Base-by-base conservation (phyloP, 2,888 invertebrate genomes). In the Cephonodes hylas region DNA sequence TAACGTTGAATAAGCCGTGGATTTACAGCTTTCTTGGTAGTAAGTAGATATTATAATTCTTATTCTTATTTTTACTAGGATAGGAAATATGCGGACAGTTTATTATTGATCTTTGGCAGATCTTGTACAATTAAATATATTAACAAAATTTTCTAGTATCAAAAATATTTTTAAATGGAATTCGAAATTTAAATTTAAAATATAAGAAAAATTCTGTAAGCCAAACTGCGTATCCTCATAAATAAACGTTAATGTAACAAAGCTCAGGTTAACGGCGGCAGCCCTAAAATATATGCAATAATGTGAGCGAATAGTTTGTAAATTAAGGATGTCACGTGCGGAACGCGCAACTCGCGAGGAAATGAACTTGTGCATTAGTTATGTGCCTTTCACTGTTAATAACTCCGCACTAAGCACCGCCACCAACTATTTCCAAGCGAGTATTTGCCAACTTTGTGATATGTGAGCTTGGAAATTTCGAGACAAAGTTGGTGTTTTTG, bases 301-400 rank as follows among this genome's bases (percentile, higher is more conserved):
- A 58, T 13, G 53, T 20, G 6, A 8, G 59, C 25, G 18, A 63
- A 61, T 70, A 64, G 73, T 70, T 72, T 70, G 66, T 64, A 73
- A 78, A 79, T 78, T 75, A 79, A 81, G 74, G 74, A 72, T 71
- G 70, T 76, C 74, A 78, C 75, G 71, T 73, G 73, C 68, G 63
- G 63, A 66, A 65, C 64, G 66, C 64, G 5, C 46, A 7, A 38
- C 34, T 65, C 42, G 61, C 57, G 68, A 68, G 74, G 75, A 79
- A 77, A 81, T 80, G 77, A 80, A 79, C 73, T 79, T 73, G 53
- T 66, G 67, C 73, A 70, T 69, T 71, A 75, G 75, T 77, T 76
- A 72, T 74, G 53, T 42, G 15, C 53, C 34, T 46, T 34, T 38
- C 13, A 25, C 23, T 27, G 42, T 42, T 48, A 45, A 46, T 63